Conservation (phyloP, 2,888 invertebrate genomes). For the Sinotaia quadrata region DNA sequence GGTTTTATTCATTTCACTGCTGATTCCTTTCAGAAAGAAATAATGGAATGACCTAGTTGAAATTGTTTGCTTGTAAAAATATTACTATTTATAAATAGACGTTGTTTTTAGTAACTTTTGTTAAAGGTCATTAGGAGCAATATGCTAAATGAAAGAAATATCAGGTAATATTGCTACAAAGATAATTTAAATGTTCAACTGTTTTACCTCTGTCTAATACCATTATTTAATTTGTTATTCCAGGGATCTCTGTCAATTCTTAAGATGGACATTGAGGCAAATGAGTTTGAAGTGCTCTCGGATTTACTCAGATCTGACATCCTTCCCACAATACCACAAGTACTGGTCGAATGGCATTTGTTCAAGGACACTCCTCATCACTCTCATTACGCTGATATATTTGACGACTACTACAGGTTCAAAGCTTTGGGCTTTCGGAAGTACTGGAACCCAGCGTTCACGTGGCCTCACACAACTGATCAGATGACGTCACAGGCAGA, state of each 20-base stretch:
- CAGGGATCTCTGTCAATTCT: constrained; percentile 15
- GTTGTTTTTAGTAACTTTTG: no score
- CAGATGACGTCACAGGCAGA: background rate
- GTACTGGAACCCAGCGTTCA: background rate
- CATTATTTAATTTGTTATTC: no score
- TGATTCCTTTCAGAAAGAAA: no score
- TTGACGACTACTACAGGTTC: background rate
- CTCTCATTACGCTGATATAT: constrained; percentile 1
- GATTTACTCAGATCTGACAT: constrained; percentile 7
- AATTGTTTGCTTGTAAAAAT: no score
- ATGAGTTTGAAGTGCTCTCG: constrained; percentile 8
- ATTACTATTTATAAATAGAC: no score
- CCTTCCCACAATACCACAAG: constrained; percentile 7
- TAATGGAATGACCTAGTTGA: no score
- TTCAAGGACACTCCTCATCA: constrained; percentile 18
- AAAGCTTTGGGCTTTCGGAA: background rate
- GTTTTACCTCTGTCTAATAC: no score
- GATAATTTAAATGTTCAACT: no score
- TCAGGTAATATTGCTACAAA: no score
- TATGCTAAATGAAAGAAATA: no score
- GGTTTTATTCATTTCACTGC: no score
- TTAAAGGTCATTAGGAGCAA: no score
- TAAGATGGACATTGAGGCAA: constrained; percentile 26
- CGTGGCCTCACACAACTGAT: background rate
- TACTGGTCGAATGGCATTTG: constrained; percentile 25